These are phyloP conservation scores for Chinchilla lanigera DNA, from an alignment of 2,113 vertebrate species.

Conservation along the genomic window DNA sequence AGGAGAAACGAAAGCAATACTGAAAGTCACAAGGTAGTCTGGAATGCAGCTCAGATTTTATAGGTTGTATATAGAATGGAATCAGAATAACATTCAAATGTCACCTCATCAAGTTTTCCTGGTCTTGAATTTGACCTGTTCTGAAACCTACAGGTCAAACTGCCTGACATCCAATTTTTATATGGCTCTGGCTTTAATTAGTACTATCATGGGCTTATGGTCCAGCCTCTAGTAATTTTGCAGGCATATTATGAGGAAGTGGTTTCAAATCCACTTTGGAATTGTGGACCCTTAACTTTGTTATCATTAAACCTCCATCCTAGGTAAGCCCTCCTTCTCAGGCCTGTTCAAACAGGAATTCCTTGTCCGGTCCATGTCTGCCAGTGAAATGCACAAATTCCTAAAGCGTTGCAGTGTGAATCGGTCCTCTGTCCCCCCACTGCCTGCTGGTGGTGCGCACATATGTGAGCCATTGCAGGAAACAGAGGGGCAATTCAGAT, in stretches of 20 bases:
- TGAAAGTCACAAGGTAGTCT: neutral
- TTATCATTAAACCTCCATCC: neutral
- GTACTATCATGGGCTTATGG: neutral
- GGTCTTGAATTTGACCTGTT: constrained; percentile 41
- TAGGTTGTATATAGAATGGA: neutral
- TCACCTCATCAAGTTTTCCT: neutral
- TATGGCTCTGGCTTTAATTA: constrained; percentile 58
- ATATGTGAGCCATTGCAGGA: constrained; percentile 85
- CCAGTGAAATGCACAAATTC: constrained; percentile 78
- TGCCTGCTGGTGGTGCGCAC: constrained; percentile 78
- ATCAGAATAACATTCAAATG: constrained; percentile 14
- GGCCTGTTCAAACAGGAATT: constrained; percentile 46
- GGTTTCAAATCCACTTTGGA: constrained; percentile 30
- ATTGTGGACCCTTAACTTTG: neutral
- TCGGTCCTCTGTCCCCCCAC: constrained; percentile 82
- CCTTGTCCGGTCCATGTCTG: neutral
- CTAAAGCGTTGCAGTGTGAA: constrained; percentile 79
- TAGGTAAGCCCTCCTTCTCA: constrained; percentile 8
- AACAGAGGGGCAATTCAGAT: constrained; percentile 87
- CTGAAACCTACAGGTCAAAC: constrained; percentile 24
- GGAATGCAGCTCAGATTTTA: neutral
- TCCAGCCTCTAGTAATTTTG: constrained; percentile 30
- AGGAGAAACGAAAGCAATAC: neutral
- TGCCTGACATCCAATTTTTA: neutral
- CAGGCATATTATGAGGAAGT: neutral